Base-by-base conservation (phyloP, 1,140 invertebrate species). In the Sitophilus oryzae region DNA sequence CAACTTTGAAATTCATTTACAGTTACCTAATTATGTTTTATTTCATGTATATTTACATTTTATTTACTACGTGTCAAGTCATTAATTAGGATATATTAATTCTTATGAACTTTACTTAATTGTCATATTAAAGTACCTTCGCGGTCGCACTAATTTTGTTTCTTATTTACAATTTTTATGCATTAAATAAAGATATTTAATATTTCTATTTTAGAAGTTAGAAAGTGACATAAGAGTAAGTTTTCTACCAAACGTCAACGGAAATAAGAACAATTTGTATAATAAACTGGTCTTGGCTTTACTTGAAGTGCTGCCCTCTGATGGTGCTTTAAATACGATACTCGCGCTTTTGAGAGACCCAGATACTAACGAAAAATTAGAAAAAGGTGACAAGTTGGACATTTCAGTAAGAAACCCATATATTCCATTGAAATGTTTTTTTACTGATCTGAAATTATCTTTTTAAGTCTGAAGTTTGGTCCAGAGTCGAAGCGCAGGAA, bases 261-360 rank as follows among this genome's bases (percentile, higher is more conserved):
- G 77, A 3, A 57, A 68, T 1, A 56, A 70, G 5, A 62, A 61
- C 14, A 68, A 67, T 10, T 72, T 77, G 35, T 64, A 83, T 2
- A 83, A 83, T 66, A 81, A 79, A 40, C 70, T 83, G 3, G 79
- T 79, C 3, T 66, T 83, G 57, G 76, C 85, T 34, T 80, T 82
- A 47, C 69, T 82, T 3, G 77, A 82, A 23, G 75, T 76, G 5
- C 69, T 90, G 47, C 71, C 81, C 2, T 72, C 79, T 1, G 76
- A 76, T 4, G 71, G 79, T 42, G 82, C 84, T 11, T 77, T 83
- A 11, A 78, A 78, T 48, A 82, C 84, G 63, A 77, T 90, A 23
- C 71, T 78, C 1, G 82, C 82, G 62, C 73, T 91, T 50, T 71
- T 91, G 9, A 79, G 80, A 22, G 76, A 84, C 58, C 79, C 82